Conservation (phyloP, 1,140 invertebrate species). For the Maconellicoccus hirsutus region DNA sequence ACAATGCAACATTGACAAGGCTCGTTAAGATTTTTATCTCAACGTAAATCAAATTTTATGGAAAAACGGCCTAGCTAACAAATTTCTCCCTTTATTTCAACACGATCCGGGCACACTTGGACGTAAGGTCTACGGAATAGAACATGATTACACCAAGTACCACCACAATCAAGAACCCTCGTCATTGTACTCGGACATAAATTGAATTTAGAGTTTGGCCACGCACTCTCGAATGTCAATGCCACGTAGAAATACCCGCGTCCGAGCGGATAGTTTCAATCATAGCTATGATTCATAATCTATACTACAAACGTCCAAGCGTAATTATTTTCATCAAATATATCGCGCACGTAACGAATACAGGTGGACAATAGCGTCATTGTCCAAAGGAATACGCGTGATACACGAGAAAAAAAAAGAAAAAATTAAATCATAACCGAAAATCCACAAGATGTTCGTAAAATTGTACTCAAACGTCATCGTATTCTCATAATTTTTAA, state of each 20-base stretch:
- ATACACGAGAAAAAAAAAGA: not conserved
- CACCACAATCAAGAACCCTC: too few relatives aligned
- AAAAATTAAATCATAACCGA: not conserved
- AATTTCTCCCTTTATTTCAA: too few relatives aligned
- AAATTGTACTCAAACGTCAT: too few relatives aligned
- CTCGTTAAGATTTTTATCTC: not conserved
- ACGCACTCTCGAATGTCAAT: not conserved
- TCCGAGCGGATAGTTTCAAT: not conserved
- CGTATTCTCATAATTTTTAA: too few relatives aligned
- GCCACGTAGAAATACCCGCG: not conserved
- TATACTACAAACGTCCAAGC: not conserved
- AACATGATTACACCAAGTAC: too few relatives aligned
- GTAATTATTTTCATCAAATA: constrained; percentile 6
- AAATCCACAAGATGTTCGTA: not conserved
- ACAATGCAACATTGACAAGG: not conserved
- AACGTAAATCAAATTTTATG: not conserved
- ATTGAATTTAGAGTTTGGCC: not conserved
- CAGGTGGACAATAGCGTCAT: constrained; percentile 2
- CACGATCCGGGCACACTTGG: too few relatives aligned
- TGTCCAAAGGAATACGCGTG: not conserved
- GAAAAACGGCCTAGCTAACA: not conserved
- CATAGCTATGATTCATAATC: not conserved
- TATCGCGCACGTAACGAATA: not conserved
- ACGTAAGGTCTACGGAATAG: too few relatives aligned
- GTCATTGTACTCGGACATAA: not conserved